Conservation (phyloP, 2,113 vertebrate species). For the Chaenocephalus aceratus region DNA sequence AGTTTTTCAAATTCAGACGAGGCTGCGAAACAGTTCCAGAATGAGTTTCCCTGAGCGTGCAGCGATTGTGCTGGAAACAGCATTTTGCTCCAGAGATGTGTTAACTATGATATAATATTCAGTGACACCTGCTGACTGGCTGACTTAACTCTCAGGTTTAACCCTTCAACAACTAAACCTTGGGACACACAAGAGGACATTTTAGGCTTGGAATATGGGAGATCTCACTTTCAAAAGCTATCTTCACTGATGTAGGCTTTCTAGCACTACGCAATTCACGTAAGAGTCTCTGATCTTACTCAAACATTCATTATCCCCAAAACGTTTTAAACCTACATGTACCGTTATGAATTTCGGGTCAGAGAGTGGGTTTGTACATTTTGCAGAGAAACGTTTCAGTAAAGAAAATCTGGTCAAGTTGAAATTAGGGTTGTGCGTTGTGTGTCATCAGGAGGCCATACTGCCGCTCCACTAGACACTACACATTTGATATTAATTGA, state of each 20-base stretch:
- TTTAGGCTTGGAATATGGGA: neutral
- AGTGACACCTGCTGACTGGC: neutral
- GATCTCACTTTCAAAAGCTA: too few species aligned
- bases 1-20: neutral
- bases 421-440: neutral
- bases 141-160: neutral
- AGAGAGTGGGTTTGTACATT: neutral
- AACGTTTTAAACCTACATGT: neutral
- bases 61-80: slow-evolving; percentile 36
- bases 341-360: neutral
- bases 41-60: slow-evolving; percentile 15
- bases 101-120: neutral
- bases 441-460: neutral
- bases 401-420: neutral
- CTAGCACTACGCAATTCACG: neutral
- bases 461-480: neutral
- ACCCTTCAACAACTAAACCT: neutral
- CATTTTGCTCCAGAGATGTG: neutral
- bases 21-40: slow-evolving; percentile 5
- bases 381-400: neutral
- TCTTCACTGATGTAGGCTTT: neutral
- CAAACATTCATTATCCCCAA: neutral
- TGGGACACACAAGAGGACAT: neutral
- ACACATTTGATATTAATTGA: neutral
- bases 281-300: neutral